Conservation (phyloP, 2,113 vertebrate genomes). For the Hypanus sabinus region DNA sequence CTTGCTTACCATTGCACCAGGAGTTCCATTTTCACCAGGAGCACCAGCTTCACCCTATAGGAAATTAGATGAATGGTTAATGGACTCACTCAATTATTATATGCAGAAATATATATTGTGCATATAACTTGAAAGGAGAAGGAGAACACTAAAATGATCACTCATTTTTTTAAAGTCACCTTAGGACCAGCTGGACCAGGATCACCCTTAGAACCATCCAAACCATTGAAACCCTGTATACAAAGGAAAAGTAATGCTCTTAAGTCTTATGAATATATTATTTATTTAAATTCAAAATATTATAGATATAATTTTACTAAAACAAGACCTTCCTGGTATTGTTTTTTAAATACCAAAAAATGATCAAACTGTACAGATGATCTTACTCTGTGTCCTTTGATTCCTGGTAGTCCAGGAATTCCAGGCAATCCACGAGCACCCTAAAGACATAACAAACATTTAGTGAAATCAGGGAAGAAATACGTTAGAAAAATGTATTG, state of each 20-base stretch:
- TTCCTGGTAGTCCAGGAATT: constrained; percentile 90
- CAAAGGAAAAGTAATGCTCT: constrained; percentile 29
- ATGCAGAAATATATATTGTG: neutral
- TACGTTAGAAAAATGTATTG: neutral
- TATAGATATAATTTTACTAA: neutral
- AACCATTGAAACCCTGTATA: constrained; percentile 82
- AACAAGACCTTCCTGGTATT: neutral
- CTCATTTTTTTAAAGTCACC: constrained; percentile 54
- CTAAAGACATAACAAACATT: constrained; percentile 48
- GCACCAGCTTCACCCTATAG: constrained; percentile 77
- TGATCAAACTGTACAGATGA: neutral
- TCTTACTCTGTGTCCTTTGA: constrained; percentile 98
- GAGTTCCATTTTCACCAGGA: constrained; percentile 78
- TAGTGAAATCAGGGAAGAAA: neutral
- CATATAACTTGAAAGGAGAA: neutral
- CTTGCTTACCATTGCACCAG: constrained; percentile 73
- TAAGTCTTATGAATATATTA: neutral
- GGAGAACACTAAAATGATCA: neutral
- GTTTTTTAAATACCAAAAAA: neutral
- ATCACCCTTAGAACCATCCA: constrained; percentile 96
- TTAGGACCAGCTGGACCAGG: constrained; percentile 85
- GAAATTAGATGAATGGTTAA: constrained; percentile 39
- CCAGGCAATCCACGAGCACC: constrained; percentile 91
- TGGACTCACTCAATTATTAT: neutral
- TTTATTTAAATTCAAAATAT: neutral